Percentiles rank a stretch among this genome's conserved stretches.
phyloP scores from a whole-genome alignment of 2,113 vertebrate species.

The Phaetusa simplex region DNA sequence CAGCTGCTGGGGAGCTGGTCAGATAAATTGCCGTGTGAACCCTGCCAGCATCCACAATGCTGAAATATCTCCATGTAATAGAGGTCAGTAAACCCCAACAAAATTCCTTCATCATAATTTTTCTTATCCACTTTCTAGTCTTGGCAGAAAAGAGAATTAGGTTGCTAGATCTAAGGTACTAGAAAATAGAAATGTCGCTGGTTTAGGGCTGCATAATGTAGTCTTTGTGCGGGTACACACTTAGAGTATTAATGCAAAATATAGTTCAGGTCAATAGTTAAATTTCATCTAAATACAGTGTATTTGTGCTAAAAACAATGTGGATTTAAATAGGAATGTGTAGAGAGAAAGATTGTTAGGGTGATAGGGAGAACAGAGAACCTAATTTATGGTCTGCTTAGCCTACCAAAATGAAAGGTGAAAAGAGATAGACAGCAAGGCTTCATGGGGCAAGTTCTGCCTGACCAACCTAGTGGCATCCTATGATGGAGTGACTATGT shows the following conservation, averaged over 20 bases:
- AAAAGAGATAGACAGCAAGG: not conserved
- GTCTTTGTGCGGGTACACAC: not conserved
- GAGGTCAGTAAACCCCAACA: not conserved
- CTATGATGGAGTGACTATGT: not conserved
- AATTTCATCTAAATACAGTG: not conserved
- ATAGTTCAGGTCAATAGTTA: fast-evolving
- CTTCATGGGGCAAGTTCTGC: not conserved
- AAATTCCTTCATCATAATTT: not conserved
- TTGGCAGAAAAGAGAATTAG: not conserved
- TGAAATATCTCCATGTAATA: not conserved
- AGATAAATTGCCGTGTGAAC: not conserved
- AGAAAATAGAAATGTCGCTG: not conserved
- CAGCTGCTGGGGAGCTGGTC: not conserved
- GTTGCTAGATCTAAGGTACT: not conserved
- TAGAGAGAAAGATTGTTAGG: not conserved
- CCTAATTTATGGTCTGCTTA: not conserved
- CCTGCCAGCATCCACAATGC: not conserved
- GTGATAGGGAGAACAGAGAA: not conserved
- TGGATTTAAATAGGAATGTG: not conserved
- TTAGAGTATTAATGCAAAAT: not conserved
- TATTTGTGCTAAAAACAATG: not conserved
- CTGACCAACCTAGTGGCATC: not conserved
- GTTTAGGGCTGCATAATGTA: not conserved
- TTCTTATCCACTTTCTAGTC: not conserved
- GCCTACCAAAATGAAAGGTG: not conserved